Percentiles rank a stretch among this genome's conserved stretches.
These are phyloP conservation scores for Crypturellus tataupa DNA, from an alignment of 2,797 vertebrate species.

Conservation along the genomic window DNA sequence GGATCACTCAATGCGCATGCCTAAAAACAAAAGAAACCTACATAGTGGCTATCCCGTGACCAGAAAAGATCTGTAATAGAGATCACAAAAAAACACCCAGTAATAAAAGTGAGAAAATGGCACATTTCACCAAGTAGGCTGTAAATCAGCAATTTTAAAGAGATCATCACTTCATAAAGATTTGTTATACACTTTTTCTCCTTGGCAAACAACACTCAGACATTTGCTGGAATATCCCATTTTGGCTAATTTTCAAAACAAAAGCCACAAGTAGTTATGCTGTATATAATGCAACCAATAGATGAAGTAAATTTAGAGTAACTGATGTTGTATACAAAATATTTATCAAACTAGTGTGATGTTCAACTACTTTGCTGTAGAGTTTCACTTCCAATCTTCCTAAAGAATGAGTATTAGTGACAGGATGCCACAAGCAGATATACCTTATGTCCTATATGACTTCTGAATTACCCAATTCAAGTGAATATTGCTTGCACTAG, in stretches of 20 bases:
- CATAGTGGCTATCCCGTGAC: constrained; percentile 76
- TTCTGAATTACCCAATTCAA: background rate
- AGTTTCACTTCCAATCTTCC: constrained; percentile 21
- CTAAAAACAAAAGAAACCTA: constrained; percentile 78
- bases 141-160: constrained; percentile 39
- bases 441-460: background rate
- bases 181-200: background rate
- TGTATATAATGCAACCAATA: background rate
- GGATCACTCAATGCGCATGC: constrained; percentile 85
- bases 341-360: background rate
- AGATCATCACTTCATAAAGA: constrained; percentile 17
- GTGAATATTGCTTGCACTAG: background rate
- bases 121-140: constrained; percentile 24
- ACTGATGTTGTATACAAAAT: constrained; percentile 6
- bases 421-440: background rate
- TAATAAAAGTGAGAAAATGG: constrained; percentile 28
- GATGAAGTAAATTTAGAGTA: constrained; percentile 18
- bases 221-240: background rate
- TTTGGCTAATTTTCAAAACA: constrained; percentile 11
- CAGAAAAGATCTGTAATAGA: constrained; percentile 73
- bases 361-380: constrained; percentile 22
- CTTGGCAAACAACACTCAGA: background rate
- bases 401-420: background rate
- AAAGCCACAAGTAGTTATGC: background rate
- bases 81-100: background rate